A percentile compares a stretch with the other conserved stretches of the same genome.
phyloP scores from a whole-genome alignment of 2,888 invertebrate genomes.

The Agriotes lineatus region DNA sequence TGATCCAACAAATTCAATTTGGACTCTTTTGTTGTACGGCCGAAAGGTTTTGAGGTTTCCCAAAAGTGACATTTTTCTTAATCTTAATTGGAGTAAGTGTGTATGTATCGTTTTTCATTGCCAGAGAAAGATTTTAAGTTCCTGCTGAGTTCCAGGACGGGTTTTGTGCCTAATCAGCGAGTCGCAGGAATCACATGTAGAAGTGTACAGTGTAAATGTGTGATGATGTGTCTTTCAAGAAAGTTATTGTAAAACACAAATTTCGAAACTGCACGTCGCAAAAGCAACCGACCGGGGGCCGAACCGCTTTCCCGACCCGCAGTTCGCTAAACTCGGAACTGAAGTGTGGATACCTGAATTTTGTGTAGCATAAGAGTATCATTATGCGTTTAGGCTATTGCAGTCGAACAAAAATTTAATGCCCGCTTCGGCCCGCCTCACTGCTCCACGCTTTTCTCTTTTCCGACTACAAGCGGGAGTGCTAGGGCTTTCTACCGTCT shows the following conservation, averaged over 20 bases:
- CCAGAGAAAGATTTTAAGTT: slow-evolving; percentile 26
- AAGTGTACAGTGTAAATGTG: not conserved
- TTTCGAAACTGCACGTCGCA: slow-evolving; percentile 20
- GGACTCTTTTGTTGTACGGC: slow-evolving; percentile 22
- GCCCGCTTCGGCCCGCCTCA: too few relatives aligned
- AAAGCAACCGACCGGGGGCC: slow-evolving; percentile 6
- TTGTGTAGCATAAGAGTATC: slow-evolving; percentile 63
- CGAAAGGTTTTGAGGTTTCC: slow-evolving; percentile 42
- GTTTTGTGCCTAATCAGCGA: slow-evolving; percentile 21
- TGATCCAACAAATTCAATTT: slow-evolving; percentile 34
- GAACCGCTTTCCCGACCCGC: slow-evolving; percentile 11
- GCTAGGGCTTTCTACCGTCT: too few relatives aligned
- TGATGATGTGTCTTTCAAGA: slow-evolving; percentile 3
- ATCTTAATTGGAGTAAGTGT: slow-evolving; percentile 20
- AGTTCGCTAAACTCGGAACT: slow-evolving; percentile 57
- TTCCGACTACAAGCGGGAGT: slow-evolving; percentile 6
- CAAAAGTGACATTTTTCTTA: slow-evolving; percentile 45
- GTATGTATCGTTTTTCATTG: slow-evolving; percentile 26
- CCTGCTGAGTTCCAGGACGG: not conserved
- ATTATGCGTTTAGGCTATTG: slow-evolving; percentile 67
- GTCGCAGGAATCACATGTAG: slow-evolving; percentile 6
- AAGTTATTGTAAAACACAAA: slow-evolving; percentile 33
- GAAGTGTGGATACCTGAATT: slow-evolving; percentile 65
- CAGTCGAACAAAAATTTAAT: slow-evolving; percentile 50
- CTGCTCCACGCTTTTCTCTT: not conserved